A percentile compares a stretch with the other conserved stretches of the same genome.
Evolutionary conservation across 2,888 invertebrate genomes (phyloP).

Genomic region (Sinelater perroti): DNA sequence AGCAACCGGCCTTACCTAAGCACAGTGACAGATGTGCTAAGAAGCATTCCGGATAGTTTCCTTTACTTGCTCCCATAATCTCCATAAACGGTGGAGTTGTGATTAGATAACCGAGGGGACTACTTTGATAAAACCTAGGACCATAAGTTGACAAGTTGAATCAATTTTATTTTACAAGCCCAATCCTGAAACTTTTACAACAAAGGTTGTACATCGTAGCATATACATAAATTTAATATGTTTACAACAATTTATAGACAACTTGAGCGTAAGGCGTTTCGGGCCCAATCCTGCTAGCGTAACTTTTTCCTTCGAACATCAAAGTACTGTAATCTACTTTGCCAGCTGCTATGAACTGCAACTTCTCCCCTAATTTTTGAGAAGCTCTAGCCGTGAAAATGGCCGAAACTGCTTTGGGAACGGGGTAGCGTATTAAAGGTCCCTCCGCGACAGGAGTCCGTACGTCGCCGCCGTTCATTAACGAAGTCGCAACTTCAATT

Average conservation of each 20-base stretch:
- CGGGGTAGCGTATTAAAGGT: constrained; percentile 46
- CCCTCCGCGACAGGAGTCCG: constrained; percentile 48
- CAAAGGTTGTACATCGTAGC: no score
- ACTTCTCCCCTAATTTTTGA: constrained; percentile 65
- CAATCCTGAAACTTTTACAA: no score
- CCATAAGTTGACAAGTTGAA: no score
- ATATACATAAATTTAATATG: no score
- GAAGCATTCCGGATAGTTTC: no score
- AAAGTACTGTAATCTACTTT: constrained; percentile 65
- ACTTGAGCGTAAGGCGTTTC: constrained; percentile 45
- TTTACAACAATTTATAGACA: constrained; percentile 39
- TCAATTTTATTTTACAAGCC: no score
- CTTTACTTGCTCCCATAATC: no score
- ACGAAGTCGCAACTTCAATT: constrained; percentile 62
- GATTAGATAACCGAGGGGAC: no score
- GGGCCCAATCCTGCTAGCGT: constrained; percentile 65
- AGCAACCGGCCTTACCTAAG: no score
- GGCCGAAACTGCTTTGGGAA: constrained; percentile 67
- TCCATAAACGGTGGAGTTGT: no score
- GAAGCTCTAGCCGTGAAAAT: constrained; percentile 69
- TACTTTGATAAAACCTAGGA: no score
- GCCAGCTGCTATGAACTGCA: constrained; percentile 65
- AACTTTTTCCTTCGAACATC: constrained; percentile 67
- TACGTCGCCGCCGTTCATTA: constrained; percentile 47
- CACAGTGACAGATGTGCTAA: no score